A percentile compares a stretch with the other conserved stretches of the same genome.
These are phyloP conservation scores for Prionailurus bengalensis DNA, from an alignment of 2,113 vertebrate genomes.

Conservation along the genomic window DNA sequence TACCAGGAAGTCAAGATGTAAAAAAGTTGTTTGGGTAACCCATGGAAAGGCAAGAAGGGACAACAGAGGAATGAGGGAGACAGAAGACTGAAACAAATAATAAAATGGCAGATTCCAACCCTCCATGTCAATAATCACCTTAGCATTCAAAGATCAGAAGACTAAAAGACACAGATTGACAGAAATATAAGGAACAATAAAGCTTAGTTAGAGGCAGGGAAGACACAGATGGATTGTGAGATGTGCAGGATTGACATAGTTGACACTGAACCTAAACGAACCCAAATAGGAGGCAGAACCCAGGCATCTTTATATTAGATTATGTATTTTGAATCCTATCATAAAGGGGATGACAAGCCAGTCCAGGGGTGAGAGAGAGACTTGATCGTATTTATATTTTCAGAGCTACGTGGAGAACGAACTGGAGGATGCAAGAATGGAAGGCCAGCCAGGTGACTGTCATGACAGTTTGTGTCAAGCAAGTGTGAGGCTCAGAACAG, in stretches of 20 bases:
- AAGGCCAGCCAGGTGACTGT: background rate
- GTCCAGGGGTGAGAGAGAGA: background rate
- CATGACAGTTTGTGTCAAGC: background rate
- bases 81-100: background rate
- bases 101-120: background rate
- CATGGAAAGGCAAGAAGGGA: background rate
- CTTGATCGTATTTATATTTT: background rate
- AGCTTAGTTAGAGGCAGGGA: background rate
- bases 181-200: background rate
- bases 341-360: background rate
- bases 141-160: background rate
- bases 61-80: background rate
- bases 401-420: background rate
- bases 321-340: background rate
- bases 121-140: background rate
- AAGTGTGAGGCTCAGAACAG: background rate
- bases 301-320: background rate
- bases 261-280: background rate
- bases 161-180: background rate
- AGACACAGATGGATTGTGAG: background rate
- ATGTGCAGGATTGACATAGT: too few species aligned
- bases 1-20: background rate
- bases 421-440: background rate
- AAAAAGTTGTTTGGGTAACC: background rate
- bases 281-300: background rate